These are phyloP conservation scores for Heteractis magnifica DNA, from an alignment of 92 coral and sea anemone species.

Conservation along the genomic window DNA sequence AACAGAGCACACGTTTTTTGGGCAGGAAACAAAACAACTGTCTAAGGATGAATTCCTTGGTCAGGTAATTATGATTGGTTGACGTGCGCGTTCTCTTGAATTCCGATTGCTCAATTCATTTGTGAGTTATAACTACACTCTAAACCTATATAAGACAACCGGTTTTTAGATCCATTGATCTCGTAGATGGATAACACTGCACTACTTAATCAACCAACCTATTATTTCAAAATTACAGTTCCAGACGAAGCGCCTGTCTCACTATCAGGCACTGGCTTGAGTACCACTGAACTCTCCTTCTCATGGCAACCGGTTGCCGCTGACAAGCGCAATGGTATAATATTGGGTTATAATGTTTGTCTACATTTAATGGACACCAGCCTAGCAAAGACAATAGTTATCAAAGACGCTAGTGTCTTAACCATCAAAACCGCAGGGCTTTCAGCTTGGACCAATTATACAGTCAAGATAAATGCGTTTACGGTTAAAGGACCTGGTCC, in stretches of 20 bases:
- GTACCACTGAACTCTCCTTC: conserved; percentile 24
- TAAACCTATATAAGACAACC: too few relatives aligned
- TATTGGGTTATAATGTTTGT: conserved; percentile 40
- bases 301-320: conserved; percentile 46
- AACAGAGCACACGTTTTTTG: too few relatives aligned
- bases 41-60: too few relatives aligned
- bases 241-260: conserved; percentile 31
- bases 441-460: conserved; percentile 49
- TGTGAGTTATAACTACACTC: too few relatives aligned
- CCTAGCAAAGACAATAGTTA: background rate
- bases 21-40: too few relatives aligned
- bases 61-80: too few relatives aligned
- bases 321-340: conserved; percentile 44
- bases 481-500: conserved; percentile 70
- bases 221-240: background rate
- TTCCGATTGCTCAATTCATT: too few relatives aligned
- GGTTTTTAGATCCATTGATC: too few relatives aligned
- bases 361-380: background rate
- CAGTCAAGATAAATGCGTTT: conserved; percentile 53
- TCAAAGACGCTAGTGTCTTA: conserved; percentile 8
- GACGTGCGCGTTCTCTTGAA: too few relatives aligned
- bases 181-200: too few relatives aligned
- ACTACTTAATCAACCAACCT: too few relatives aligned
- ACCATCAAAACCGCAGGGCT: conserved; percentile 22
- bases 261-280: conserved; percentile 17